phyloP scores from a whole-genome alignment of 2,113 vertebrate species.

The Serinus canaria region DNA sequence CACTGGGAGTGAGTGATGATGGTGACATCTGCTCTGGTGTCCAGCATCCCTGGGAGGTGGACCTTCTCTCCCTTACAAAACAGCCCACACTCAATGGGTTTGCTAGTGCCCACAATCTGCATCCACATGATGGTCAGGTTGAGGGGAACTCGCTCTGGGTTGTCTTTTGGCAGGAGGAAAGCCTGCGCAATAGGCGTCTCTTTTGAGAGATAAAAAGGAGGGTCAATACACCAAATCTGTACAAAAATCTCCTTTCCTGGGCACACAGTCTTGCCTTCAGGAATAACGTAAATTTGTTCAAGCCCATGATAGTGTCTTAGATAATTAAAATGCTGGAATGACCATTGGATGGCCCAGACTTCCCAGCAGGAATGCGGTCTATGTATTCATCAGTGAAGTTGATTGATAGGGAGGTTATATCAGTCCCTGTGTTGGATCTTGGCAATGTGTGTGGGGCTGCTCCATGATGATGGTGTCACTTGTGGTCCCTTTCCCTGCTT shows the following conservation, averaged over 20 bases:
- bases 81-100: not conserved
- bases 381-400: not conserved
- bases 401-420: not conserved
- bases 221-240: too few species aligned
- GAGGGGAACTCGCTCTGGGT: not conserved
- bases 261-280: too few species aligned
- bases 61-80: not conserved
- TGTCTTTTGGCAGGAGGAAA: not conserved
- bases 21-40: not conserved
- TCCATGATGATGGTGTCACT: not conserved
- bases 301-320: too few species aligned
- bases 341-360: not conserved
- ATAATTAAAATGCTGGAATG: not conserved
- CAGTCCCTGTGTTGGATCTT: not conserved
- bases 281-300: too few species aligned
- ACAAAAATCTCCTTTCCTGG: too few species aligned
- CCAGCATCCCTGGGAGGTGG: not conserved
- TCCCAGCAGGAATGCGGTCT: not conserved
- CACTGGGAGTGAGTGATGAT: not conserved
- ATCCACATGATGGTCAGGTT: not conserved
- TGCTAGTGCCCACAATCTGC: not conserved
- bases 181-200: not conserved
- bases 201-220: not conserved
- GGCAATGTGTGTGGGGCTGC: not conserved
- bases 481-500: not conserved